Conservation (phyloP, 2,113 vertebrate genomes). For the Brachypteracias leptosomus region DNA sequence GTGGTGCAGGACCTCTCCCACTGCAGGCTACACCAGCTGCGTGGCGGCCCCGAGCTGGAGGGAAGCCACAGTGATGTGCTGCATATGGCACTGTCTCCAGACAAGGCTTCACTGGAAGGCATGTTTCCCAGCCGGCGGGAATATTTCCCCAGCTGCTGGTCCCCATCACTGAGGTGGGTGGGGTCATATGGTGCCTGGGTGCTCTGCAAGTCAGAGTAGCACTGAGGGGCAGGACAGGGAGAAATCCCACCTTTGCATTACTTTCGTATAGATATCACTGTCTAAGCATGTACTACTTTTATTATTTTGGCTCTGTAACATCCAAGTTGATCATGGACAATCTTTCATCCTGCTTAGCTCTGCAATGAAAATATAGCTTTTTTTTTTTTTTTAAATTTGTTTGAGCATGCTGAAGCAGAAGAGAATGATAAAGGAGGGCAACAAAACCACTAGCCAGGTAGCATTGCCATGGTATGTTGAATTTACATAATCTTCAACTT, state of each 20-base stretch:
- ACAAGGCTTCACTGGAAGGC: background rate
- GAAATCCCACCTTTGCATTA: background rate
- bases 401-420: background rate
- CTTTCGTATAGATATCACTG: background rate
- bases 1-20: background rate
- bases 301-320: background rate
- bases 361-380: background rate
- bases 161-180: fast-evolving
- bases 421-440: background rate
- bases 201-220: background rate
- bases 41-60: background rate
- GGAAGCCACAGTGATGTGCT: background rate
- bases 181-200: background rate
- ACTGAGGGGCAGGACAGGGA: background rate
- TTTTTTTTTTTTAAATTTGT: background rate
- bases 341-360: background rate
- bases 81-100: background rate
- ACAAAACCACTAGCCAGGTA: background rate
- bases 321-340: background rate
- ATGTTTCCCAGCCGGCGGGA: background rate
- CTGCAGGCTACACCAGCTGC: background rate
- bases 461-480: background rate
- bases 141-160: background rate
- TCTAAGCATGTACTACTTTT: background rate
- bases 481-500: background rate